Evolutionary conservation across 2,113 vertebrate genomes (phyloP), one percentile per base, ranked within the genome.

Genomic region (Oreochromis tanganicae): DNA sequence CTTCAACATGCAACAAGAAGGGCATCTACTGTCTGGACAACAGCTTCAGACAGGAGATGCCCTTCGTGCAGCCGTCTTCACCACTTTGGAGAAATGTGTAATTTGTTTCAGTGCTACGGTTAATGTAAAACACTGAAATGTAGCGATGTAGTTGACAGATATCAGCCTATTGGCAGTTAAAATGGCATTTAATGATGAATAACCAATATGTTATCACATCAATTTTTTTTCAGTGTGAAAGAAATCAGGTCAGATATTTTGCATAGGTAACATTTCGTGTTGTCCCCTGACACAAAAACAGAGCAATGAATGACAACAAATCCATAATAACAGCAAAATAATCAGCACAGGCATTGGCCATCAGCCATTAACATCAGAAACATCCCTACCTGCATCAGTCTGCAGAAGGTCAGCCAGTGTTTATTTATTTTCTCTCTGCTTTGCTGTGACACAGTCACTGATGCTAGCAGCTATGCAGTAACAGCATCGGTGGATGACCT

Each of bases 141-240:
- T 41, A 66, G 17, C 19, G 21, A 41, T n/a, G 36, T 14, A 43
- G n/a, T 24, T 24, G 21, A 73, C 0, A 8, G 24, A 50, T 50
- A 2, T 29, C 14, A 73, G 21, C 41, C 2, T 48, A 16, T 48
- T 16, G 46, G 6, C 6, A 16, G 14, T 71, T 71, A 71, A 73
- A 1, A 43, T 27, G 41, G 0, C 41, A 29, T 75, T 75, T 29
- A 48, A 0, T 1, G 3, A 16, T 50, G 1, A 50, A 19, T 50
- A 19, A 48, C 2, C 12, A 50, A n/a, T n/a, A 32, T 3, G 29
- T 32, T 50, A 32, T 32, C 1, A 32, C 27, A 32, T 50, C 9
- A 17, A 2, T 17, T 11, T 17, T 61, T 27, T 75, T 48, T 29
- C 24, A 19, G 9, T 29, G 43, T 9, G 4, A 17, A 75, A 75